A percentile compares a stretch with the other conserved stretches of the same genome.
These are phyloP conservation scores for Amphipyra berbera DNA, from an alignment of 2,888 invertebrate genomes.

Conservation along the genomic window DNA sequence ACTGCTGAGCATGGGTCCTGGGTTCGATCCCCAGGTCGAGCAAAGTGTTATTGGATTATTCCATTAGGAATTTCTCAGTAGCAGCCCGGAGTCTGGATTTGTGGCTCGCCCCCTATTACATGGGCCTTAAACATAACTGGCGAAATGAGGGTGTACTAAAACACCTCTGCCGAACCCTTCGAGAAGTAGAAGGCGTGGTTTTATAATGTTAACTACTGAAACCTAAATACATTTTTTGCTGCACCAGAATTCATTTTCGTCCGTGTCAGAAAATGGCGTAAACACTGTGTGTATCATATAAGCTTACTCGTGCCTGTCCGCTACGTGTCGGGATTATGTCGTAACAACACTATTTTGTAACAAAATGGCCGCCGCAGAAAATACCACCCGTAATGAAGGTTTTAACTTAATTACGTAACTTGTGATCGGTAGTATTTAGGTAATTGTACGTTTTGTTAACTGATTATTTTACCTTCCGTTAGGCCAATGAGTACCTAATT, in stretches of 20 bases:
- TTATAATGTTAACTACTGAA: too few relatives aligned
- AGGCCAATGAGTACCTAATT: background rate
- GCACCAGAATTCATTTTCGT: background rate
- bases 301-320: slow-evolving; percentile 32
- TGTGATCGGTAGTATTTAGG: slow-evolving; percentile 18
- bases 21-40: too few relatives aligned
- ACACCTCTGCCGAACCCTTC: too few relatives aligned
- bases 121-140: too few relatives aligned
- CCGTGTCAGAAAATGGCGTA: slow-evolving; percentile 4
- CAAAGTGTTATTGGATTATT: too few relatives aligned
- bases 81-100: too few relatives aligned
- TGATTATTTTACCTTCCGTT: slow-evolving; percentile 5
- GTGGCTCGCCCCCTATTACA: too few relatives aligned
- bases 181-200: too few relatives aligned
- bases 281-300: slow-evolving; percentile 27
- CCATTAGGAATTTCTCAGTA: too few relatives aligned
- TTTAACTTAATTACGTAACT: slow-evolving; percentile 32
- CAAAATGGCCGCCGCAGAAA: slow-evolving; percentile 36
- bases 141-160: too few relatives aligned
- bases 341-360: slow-evolving; percentile 34
- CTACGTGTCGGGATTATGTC: slow-evolving; percentile 45
- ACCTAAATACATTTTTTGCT: too few relatives aligned
- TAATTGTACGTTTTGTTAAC: slow-evolving; percentile 11
- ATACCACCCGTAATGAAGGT: slow-evolving; percentile 30
- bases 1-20: too few relatives aligned